Base-by-base conservation (phyloP, 1,140 invertebrate genomes). In the Gonatopus flavifemur region DNA sequence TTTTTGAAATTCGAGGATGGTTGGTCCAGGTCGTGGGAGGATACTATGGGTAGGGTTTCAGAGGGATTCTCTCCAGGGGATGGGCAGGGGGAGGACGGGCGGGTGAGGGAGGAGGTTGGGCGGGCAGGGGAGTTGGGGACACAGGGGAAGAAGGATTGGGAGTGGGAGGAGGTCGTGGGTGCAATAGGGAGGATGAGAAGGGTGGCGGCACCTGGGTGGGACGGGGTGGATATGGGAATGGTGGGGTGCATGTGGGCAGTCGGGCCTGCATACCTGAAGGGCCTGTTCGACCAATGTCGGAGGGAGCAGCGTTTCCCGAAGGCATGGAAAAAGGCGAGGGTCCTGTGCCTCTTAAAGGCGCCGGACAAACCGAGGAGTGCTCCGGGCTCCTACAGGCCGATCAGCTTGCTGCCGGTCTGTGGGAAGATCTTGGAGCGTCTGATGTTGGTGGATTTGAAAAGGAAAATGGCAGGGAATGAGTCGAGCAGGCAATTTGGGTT, bases 391-490 rank as follows among this genome's bases (percentile, higher is more conserved):
- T 59, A 64, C 44, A 20, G 56, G 19, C 55, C 55, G 1, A 59
- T 59, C 16, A 49, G 49, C 12, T 21, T 65, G 9, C 36, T 62
- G 16, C 47, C 54, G 16, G 48, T 56, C 3, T 28, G 53, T 28
- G 53, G 59, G 7, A 64, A 64, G 36, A 49, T 58, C 3, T 39
- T 65, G 30, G 59, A 64, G 22, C 49, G 35, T 15, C 25, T 65
- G 1, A 33, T 62, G 30, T 35, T 49, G 6, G 18, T 40, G 13
- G 45, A 50, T 12, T 19, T 45, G 2, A 8, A 18, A 10, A 3
- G 16, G 1, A 12, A 12, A 0, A 3, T 45, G 2, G 1, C 10
- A 1, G 5, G 38, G 8, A 1, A 16, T n/a, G 21, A 35, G 22
- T 50, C 32, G 13, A n/a, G 5, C 1, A 10, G 31, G 0, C 44